Percentiles rank a stretch among this genome's conserved stretches.
Evolutionary conservation across 1,140 invertebrate species (phyloP).

Genomic region (Eupristina koningsbergeri): DNA sequence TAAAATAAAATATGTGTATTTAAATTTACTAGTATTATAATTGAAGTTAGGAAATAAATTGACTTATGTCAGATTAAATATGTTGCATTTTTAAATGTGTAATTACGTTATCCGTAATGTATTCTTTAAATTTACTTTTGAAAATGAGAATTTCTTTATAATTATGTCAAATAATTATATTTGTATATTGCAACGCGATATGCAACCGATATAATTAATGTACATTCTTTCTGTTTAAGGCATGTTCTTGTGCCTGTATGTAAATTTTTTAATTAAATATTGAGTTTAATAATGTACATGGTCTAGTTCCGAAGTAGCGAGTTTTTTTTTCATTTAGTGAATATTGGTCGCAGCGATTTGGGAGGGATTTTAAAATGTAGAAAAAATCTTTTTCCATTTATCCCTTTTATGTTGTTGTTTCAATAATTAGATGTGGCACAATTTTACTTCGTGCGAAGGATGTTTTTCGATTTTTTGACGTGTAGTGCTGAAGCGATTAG

Average conservation of each 20-base stretch:
- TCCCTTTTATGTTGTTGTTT: too few species aligned
- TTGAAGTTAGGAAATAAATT: background rate
- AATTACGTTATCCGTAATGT: background rate
- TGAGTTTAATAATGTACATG: background rate
- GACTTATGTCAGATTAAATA: background rate
- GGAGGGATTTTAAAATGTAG: too few species aligned
- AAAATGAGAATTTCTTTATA: background rate
- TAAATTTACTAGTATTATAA: background rate
- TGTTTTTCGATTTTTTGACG: too few species aligned
- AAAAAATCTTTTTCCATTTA: too few species aligned
- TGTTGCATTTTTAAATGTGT: background rate
- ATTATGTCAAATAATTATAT: background rate
- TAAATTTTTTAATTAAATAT: background rate
- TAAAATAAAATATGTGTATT: background rate
- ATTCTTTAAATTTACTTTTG: background rate
- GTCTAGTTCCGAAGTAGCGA: too few species aligned
- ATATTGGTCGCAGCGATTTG: too few species aligned
- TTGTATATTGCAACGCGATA: background rate
- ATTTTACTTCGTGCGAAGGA: too few species aligned
- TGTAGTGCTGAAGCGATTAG: too few species aligned
- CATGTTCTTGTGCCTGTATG: background rate
- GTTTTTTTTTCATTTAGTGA: too few species aligned
- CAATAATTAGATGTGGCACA: too few species aligned
- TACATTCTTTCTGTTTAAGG: background rate
- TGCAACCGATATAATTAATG: background rate